phyloP scores from a whole-genome alignment of 2,888 invertebrate genomes.

The Chloroclystis v-ata region DNA sequence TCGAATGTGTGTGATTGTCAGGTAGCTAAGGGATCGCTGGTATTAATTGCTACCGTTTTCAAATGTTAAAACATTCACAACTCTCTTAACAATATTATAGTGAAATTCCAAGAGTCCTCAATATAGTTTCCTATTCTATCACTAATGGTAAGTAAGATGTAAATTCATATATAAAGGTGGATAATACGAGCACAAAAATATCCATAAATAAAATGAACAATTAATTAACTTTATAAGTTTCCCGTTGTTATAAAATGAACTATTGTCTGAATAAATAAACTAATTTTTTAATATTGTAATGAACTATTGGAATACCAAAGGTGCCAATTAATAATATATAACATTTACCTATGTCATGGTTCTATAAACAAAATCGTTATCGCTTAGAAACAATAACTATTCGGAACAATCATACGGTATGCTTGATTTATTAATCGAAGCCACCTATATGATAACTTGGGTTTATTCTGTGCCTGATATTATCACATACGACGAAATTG shows the following conservation, averaged over 20 bases:
- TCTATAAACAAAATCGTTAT: conserved; percentile 62
- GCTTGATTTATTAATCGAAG: conserved; percentile 70
- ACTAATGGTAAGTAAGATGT: no score
- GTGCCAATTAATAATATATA: not conserved
- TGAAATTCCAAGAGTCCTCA: no score
- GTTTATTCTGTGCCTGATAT: conserved; percentile 29
- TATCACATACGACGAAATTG: conserved; percentile 35
- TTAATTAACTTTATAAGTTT: no score
- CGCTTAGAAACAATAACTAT: conserved; percentile 67
- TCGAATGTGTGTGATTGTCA: conserved; percentile 24
- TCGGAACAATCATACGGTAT: conserved; percentile 60
- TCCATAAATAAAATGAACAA: no score
- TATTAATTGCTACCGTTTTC: conserved; percentile 15
- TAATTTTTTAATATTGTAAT: no score
- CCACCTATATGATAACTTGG: conserved; percentile 19
- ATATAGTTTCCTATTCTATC: no score
- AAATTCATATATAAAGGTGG: no score
- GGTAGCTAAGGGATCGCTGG: conserved; percentile 6
- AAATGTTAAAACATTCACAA: conserved; percentile 2
- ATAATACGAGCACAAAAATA: no score
- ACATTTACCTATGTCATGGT: conserved; percentile 37
- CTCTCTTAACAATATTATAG: no score
- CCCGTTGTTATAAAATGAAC: no score
- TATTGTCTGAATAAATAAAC: no score
- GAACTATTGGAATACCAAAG: no score